A percentile compares a stretch with the other conserved stretches of the same genome.
Evolutionary conservation across 2,888 invertebrate genomes (phyloP).

Genomic region (Euplexia lucipara): DNA sequence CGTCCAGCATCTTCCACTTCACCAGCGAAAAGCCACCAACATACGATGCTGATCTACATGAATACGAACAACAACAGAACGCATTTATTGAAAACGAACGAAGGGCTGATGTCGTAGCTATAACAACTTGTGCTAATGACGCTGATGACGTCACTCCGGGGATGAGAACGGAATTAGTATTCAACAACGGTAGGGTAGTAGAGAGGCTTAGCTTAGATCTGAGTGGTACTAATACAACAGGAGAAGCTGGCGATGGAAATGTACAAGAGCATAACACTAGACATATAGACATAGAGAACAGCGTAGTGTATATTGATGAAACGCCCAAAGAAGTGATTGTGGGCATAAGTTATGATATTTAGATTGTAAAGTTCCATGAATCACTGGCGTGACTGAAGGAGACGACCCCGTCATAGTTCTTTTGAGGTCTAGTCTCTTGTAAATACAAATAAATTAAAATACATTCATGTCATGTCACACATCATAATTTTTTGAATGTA

Average conservation of each 20-base stretch:
- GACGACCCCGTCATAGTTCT: too few relatives aligned
- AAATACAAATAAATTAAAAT: too few relatives aligned
- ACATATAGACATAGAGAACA: background rate
- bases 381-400: too few relatives aligned
- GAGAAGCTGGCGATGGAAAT: slow-evolving; percentile 6
- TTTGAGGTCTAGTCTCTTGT: too few relatives aligned
- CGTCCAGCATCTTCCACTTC: background rate
- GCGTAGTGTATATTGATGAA: slow-evolving; percentile 21
- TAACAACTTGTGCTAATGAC: background rate
- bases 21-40: background rate
- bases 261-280: background rate
- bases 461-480: too few relatives aligned
- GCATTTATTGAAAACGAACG: slow-evolving; percentile 22
- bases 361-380: too few relatives aligned
- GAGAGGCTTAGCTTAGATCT: slow-evolving; percentile 45
- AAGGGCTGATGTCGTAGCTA: background rate
- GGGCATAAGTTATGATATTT: too few relatives aligned
- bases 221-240: slow-evolving; percentile 12
- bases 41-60: background rate
- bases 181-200: slow-evolving; percentile 60
- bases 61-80: slow-evolving; percentile 3
- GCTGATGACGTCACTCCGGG: background rate
- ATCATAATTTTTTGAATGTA: too few relatives aligned
- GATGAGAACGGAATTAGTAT: slow-evolving; percentile 36
- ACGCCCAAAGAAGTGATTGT: background rate